Evolutionary conservation across 2,797 vertebrate genomes (phyloP), one percentile per base, ranked within the genome.

Genomic region (Poeciliopsis paucimaculata): DNA sequence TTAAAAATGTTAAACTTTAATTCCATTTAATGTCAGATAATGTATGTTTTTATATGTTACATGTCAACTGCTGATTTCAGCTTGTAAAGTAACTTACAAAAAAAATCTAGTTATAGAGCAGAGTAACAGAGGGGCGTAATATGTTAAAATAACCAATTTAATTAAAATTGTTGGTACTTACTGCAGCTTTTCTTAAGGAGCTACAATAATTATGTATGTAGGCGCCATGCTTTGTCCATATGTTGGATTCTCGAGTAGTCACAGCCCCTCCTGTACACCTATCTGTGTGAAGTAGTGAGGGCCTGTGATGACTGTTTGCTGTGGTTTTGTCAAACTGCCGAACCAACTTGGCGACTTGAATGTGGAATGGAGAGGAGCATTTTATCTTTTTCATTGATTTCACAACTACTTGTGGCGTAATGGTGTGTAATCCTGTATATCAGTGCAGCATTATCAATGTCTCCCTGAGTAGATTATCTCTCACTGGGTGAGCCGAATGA

Each of bases 401-500:
- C 28, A 71, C 49, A 7, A 45, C n/a, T 55, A 12, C 26, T 45
- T 55, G 18, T 41, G 62, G 15, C 5, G 46, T 64, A 41, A 49
- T 45, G 2, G 41, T 64, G 41, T 73, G 26, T 28, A 66, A 74
- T 51, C 3, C 34, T 75, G 36, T 75, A 16, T 73, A 62, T 73
- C 45, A 47, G 31, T 39, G 13, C 49, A 72, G 12, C 68, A n/a
- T 43, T 64, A 20, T 73, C 60, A 66, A 1, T 49, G 45, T 72
- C 57, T 66, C 15, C 57, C 46, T 66, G 72, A 51, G 34, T 64
- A 66, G 31, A 68, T 68, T 72, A 73, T 73, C 46, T 73, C 46
- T 78, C 57, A 57, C 46, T 85, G 78, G 72, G n/a, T 66, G 78
- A 78, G 55, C 57, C 74, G 53, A 68, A 43, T 28, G 45, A 39